Conservation (phyloP, 2,888 invertebrate genomes). For the Calameuta idolon region DNA sequence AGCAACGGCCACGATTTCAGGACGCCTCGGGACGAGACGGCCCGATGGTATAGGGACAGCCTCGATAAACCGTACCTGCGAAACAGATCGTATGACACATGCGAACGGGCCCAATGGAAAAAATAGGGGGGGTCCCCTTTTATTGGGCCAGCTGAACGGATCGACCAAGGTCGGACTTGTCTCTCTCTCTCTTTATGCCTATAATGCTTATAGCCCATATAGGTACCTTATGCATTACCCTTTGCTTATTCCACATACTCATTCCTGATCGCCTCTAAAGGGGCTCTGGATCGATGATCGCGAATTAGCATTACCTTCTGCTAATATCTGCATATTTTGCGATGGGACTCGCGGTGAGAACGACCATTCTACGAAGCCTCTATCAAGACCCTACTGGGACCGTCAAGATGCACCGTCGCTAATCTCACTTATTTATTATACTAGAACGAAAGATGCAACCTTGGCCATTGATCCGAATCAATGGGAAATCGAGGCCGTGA, state of each 20-base stretch:
- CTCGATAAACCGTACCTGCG: slow-evolving; percentile 41
- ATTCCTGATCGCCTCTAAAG: slow-evolving; percentile 27
- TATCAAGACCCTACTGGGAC: background rate
- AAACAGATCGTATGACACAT: slow-evolving; percentile 52
- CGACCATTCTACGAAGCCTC: background rate
- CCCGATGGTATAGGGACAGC: slow-evolving; percentile 24
- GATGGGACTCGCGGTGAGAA: background rate
- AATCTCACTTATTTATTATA: background rate
- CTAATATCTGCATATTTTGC: slow-evolving; percentile 27
- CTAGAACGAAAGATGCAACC: background rate
- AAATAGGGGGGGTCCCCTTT: slow-evolving; percentile 33
- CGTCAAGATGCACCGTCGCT: background rate
- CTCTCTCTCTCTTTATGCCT: slow-evolving; percentile 23
- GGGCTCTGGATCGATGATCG: slow-evolving; percentile 63
- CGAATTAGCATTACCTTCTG: slow-evolving; percentile 59
- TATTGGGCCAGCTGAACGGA: slow-evolving; percentile 62
- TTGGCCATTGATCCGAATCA: slow-evolving; percentile 30
- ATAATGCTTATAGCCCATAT: background rate
- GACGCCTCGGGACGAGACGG: slow-evolving; percentile 10
- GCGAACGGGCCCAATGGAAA: slow-evolving; percentile 35
- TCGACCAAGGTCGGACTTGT: slow-evolving; percentile 49
- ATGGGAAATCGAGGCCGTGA: slow-evolving; percentile 50
- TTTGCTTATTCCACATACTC: background rate
- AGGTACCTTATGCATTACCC: background rate
- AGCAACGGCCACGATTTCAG: slow-evolving; percentile 36